phyloP scores from a whole-genome alignment of 2,797 vertebrate species.

The Eulemur coronatus region DNA sequence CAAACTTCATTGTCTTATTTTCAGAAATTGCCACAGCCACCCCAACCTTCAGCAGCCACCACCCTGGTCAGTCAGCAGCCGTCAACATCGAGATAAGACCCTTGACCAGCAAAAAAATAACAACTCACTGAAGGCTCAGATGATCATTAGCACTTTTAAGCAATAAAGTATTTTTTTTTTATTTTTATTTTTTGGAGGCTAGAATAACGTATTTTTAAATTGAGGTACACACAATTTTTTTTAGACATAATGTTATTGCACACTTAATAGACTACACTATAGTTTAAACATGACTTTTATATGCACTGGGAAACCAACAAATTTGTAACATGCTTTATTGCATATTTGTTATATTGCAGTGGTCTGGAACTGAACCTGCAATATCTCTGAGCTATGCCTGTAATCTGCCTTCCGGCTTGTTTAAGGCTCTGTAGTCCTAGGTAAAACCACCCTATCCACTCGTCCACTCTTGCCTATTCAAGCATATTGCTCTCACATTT shows the following conservation, averaged over 20 bases:
- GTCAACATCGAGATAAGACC: background rate
- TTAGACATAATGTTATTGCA: background rate
- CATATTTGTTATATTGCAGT: background rate
- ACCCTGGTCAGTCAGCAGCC: background rate
- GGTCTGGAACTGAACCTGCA: background rate
- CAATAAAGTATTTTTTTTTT: background rate
- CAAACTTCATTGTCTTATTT: background rate
- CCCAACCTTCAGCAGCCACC: background rate
- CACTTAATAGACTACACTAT: background rate
- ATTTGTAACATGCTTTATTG: background rate
- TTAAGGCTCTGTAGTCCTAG: background rate
- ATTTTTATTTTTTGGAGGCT: too few relatives aligned
- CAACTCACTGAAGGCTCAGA: background rate
- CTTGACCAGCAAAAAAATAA: background rate
- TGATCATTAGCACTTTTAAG: background rate
- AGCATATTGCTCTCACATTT: background rate
- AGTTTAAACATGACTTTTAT: background rate
- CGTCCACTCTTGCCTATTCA: background rate
- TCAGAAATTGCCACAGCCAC: background rate
- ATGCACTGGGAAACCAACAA: background rate
- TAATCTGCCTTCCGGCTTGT: background rate
- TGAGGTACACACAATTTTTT: background rate
- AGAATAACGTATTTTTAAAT: background rate
- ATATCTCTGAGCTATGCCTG: background rate
- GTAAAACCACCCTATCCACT: background rate